Evolutionary conservation across 2,888 invertebrate species (phyloP).

Genomic region (Ernsta delagoae): DNA sequence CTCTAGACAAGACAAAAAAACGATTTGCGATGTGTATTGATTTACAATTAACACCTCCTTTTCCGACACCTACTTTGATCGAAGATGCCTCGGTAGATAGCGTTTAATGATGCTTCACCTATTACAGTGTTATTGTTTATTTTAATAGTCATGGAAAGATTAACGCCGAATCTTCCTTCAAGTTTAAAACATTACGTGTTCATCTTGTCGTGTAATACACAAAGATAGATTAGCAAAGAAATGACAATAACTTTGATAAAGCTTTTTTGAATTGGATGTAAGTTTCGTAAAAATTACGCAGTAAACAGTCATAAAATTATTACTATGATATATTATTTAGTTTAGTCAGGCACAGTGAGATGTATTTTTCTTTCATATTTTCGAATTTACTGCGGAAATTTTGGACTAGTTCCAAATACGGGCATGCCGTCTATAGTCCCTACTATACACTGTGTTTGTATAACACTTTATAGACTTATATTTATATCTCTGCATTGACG

Average conservation of each 20-base stretch:
- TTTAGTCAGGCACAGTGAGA: not conserved
- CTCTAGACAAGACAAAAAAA: not conserved
- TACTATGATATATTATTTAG: not conserved
- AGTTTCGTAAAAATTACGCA: not conserved
- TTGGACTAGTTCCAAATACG: conserved; percentile 57
- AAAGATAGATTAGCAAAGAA: not conserved
- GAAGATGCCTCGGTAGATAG: no score
- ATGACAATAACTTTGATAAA: not conserved
- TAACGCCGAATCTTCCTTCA: not conserved
- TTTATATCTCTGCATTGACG: conserved; percentile 64
- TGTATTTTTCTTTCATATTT: conserved; percentile 10
- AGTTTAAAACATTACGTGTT: no score
- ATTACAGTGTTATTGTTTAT: conserved; percentile 1
- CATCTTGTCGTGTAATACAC: no score
- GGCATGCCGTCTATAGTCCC: conserved; percentile 45
- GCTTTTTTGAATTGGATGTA: not conserved
- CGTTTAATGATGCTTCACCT: conserved; percentile 8
- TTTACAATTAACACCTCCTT: conserved; percentile 28
- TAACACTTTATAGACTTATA: conserved; percentile 55
- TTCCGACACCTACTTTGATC: not conserved
- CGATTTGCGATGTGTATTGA: conserved; percentile 18
- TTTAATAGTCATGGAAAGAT: not conserved
- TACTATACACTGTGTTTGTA: conserved; percentile 47
- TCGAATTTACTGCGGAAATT: conserved; percentile 38
- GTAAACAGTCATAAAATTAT: not conserved